Evolutionary conservation across 2,113 vertebrate species (phyloP), one percentile per base, ranked within the genome.

Genomic region (Corythoichthys haematopterus): DNA sequence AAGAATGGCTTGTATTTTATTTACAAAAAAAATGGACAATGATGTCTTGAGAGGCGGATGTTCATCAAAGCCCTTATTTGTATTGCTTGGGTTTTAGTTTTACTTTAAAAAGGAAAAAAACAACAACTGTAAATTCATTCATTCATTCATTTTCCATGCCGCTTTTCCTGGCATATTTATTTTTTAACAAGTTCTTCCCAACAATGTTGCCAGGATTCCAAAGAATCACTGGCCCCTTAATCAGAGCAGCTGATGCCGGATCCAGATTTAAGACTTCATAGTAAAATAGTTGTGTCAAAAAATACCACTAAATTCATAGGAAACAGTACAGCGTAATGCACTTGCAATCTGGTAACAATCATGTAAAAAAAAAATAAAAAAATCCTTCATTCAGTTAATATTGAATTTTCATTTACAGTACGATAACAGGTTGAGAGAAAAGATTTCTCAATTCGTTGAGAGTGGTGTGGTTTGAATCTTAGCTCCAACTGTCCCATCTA

Each of bases 31-130:
- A 71, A 48, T 82, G 85, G 76, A 82, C 79, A 56, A 90, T 86
- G 87, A 90, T 55, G 87, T 90, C 88, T 74, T 36, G 35, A 67
- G 40, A 79, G 82, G 80, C 87, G 76, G 88, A 89, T 84, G 85
- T 88, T 88, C 87, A 80, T 72, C 37, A 62, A 65, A 69, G 57
- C 28, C 47, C 47, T 28, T 53, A 20, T 53, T 16, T 53, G 9
- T 28, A 3, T 53, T 53, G 8, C 7, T 53, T 53, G n/a, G 6
- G 2, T 53, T 28, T 28, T 28, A 28, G 20, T 28, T 28, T 28
- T 28, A 28, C 20, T 28, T 28, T 28, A 28, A 28, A 28, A 28
- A 28, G 20, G 20, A 28, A 28, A 28, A 28, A 28, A 28, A 28
- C 20, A 28, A 28, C 20, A 28, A 28, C 20, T 28, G 0, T 28